Base-by-base conservation (phyloP, 2,888 invertebrate genomes). In the Marasmarcha lunaedactyla region DNA sequence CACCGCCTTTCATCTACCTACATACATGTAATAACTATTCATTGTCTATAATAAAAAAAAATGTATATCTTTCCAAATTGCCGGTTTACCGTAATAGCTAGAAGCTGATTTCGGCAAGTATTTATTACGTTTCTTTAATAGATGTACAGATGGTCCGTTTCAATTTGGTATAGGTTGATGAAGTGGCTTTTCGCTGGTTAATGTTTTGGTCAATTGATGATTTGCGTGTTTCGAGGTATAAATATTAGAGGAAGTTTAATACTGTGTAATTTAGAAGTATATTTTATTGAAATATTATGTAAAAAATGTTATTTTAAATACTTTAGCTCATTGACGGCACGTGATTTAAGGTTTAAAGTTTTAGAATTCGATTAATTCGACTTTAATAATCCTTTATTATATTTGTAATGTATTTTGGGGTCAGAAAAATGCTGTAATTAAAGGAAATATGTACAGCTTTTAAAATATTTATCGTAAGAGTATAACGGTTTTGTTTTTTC, bases 1-100 rank as follows among this genome's bases (percentile, higher is more conserved):
- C 54, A 66, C 65, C 64, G 52, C 49, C 62, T 67, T 63, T 65
- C 68, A 67, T 70, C 67, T 65, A 52, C 55, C 67, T 64, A 54
- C 55, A 55, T 57, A 54, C 55, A 55, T 57, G 55, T 66, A 67
- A 69, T 70, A 69, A 64, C 66, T 64, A 66, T 64, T 66, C 63
- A 67, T 67, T 65, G 63, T 51, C 55, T 46, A 59, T 62, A 60
- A 69, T 71, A 71, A 69, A 66, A 66, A 54, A 66, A 63, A 49
- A 58, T 50, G 54, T 63, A 68, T 63, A 61, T 58, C 52, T 47
- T 48, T 56, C 52, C 45, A 51, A 55, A 62, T 59, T 58, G 58
- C 55, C 46, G 53, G 54, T 64, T 60, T 70, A 68, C 63, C 63
- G 68, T 68, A 67, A 69, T 69, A 56, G 69, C 71, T 70, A 52